Base-by-base conservation (phyloP, 2,113 vertebrate species). In the Neodontobutis hainanensis region DNA sequence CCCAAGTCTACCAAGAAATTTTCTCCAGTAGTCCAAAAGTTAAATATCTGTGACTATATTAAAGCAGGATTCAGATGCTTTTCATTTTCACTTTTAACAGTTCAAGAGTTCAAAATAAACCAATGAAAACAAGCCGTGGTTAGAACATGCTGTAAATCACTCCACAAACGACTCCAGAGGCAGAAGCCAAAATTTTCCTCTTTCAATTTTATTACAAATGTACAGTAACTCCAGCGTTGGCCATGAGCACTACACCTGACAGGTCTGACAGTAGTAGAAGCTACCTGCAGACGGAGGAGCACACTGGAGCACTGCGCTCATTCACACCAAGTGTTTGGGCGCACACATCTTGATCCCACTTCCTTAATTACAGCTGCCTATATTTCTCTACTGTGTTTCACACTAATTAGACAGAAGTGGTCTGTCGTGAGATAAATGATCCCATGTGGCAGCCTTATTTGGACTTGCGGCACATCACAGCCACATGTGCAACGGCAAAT, bases 381-480 rank as follows among this genome's bases (percentile, higher is more conserved):
- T 80, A 88, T 78, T 89, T 87, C 68, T 85, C 77, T 49, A 48
- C 82, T 69, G 72, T 75, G 69, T 70, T 87, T 89, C 81, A 73
- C 81, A 68, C 85, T 92, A 93, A 93, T 93, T 92, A 90, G 90
- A 90, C 84, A 89, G 89, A 90, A 89, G 85, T 84, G 87, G 89
- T 89, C 68, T 88, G 84, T 85, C 65, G 57, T 69, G 27, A 79
- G 88, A 85, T 90, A 92, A 92, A 87, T 76, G 82, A 57, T 92
- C 84, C 91, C 92, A 91, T 93, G 89, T 91, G 90, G 83, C 81
- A 15, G 5, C 47, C 80, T 84, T 87, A 82, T 83, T 89, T 78
- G 70, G 79, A 87, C 72, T 85, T 83, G 66, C 77, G 58, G 68
- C 3, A 32, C 74, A n/a, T 68, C 68, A 50, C 80, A 47, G 74